A percentile compares a stretch with the other conserved stretches of the same genome.
Conservation (phyloP, 2,113 vertebrate genomes). For the Polyodon spathula region DNA sequence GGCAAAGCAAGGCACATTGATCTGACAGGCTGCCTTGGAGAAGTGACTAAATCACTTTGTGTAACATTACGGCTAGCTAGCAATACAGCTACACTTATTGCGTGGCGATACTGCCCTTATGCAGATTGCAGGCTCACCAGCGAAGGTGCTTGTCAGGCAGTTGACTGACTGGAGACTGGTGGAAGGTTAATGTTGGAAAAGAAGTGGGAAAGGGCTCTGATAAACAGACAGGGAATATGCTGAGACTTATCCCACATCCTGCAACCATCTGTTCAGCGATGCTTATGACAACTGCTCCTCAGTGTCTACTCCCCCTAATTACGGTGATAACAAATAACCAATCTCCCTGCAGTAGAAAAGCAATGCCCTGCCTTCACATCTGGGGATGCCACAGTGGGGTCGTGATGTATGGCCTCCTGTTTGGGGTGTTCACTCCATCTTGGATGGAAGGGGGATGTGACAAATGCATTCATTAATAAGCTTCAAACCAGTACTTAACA, state of each 20-base stretch:
- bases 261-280: conserved; percentile 25
- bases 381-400: background rate
- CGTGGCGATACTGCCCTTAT: conserved; percentile 53
- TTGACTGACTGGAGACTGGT: too few species aligned
- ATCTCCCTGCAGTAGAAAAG: too few species aligned
- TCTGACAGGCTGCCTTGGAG: conserved; percentile 60
- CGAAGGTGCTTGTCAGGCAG: background rate
- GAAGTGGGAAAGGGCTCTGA: background rate
- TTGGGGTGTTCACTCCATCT: too few species aligned
- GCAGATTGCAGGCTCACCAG: conserved; percentile 50
- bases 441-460: background rate
- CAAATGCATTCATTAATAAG: conserved; percentile 5
- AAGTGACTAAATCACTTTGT: conserved; percentile 73
- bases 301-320: conserved; percentile 27
- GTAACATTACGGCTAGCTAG: conserved; percentile 62
- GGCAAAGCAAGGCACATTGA: conserved; percentile 63
- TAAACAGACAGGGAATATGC: background rate
- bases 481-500: background rate
- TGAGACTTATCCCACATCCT: conserved; percentile 22
- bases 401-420: too few species aligned
- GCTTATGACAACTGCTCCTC: conserved; percentile 15
- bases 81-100: too few species aligned
- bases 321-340: conserved; percentile 23
- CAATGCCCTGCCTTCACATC: conserved; percentile 3
- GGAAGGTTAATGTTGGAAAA: background rate